These are phyloP conservation scores for Cyprinella venusta DNA, from an alignment of 2,797 vertebrate species.

Conservation along the genomic window DNA sequence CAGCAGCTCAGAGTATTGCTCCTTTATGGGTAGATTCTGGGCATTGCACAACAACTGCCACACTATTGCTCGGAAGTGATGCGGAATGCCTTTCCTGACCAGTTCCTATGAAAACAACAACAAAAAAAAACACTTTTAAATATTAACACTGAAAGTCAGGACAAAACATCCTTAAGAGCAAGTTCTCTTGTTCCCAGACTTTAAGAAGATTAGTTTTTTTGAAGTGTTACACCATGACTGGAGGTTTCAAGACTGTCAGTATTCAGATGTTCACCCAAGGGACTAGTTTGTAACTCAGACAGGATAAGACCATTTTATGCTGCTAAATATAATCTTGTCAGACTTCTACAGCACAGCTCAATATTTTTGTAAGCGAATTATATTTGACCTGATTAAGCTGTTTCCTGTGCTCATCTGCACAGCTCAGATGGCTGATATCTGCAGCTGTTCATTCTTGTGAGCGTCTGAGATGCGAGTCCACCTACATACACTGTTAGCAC, in stretches of 20 bases:
- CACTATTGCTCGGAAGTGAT: constrained; percentile 97
- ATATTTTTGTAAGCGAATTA: constrained; percentile 59
- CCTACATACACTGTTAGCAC: constrained; percentile 66
- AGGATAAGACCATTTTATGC: constrained; percentile 54
- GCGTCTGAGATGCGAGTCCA: constrained; percentile 68
- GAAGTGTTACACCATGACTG: not conserved
- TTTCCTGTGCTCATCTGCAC: constrained; percentile 69
- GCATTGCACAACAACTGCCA: constrained; percentile 97
- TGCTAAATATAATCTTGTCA: constrained; percentile 55
- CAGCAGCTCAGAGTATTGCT: constrained; percentile 96
- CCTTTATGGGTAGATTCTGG: constrained; percentile 96
- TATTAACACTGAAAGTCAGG: constrained; percentile 34
- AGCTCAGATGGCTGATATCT: constrained; percentile 3
- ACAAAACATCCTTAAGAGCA: not conserved
- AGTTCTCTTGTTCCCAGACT: not conserved
- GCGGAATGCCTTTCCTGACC: constrained; percentile 95
- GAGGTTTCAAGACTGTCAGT: not conserved
- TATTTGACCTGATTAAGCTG: constrained; percentile 66
- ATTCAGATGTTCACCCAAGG: constrained; percentile 6
- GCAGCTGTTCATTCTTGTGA: constrained; percentile 68
- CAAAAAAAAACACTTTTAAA: not conserved
- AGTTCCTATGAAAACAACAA: constrained; percentile 82
- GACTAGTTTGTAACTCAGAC: constrained; percentile 37
- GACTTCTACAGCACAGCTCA: constrained; percentile 43
- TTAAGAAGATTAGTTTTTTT: not conserved